Evolutionary conservation across 2,888 invertebrate genomes (phyloP).

Genomic region (Drosophila lutescens): DNA sequence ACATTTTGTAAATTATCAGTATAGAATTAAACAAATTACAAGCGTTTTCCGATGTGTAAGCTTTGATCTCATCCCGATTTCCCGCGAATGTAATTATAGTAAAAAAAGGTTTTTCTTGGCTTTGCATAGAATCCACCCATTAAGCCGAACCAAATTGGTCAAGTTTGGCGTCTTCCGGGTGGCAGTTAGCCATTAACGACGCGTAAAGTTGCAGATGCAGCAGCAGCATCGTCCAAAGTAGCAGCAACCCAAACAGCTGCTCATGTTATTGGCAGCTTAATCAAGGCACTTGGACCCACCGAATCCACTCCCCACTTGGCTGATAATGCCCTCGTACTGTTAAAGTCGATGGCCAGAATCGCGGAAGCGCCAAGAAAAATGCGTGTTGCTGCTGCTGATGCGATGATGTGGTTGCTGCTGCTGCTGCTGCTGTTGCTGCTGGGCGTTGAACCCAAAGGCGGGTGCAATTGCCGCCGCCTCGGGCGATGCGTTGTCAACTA

Average conservation of each 20-base stretch:
- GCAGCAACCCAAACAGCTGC: constrained; percentile 47
- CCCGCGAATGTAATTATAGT: constrained; percentile 9
- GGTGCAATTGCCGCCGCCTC: constrained; percentile 55
- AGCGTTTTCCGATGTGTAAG: background rate
- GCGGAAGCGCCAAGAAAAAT: constrained; percentile 79
- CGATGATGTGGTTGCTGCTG: constrained; percentile 2
- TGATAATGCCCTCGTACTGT: constrained; percentile 43
- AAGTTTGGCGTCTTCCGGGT: constrained; percentile 59
- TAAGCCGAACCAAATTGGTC: constrained; percentile 37
- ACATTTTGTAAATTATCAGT: background rate
- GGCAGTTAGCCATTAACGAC: constrained; percentile 60
- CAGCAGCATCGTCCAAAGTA: constrained; percentile 23
- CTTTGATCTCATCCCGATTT: background rate
- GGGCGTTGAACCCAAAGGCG: constrained; percentile 67
- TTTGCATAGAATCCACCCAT: constrained; percentile 8
- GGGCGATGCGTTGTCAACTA: constrained; percentile 53
- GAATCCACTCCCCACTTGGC: constrained; percentile 14
- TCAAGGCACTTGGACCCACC: constrained; percentile 22
- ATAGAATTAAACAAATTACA: background rate
- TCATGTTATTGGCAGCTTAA: constrained; percentile 59
- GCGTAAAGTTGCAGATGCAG: constrained; percentile 54
- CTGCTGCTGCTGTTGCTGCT: constrained; percentile 31
- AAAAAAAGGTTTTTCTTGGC: constrained; percentile 7
- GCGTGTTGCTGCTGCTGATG: constrained; percentile 50
- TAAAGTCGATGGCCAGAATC: constrained; percentile 63